Conservation (phyloP, 2,888 invertebrate genomes). For the Lycophotia porphyrea region DNA sequence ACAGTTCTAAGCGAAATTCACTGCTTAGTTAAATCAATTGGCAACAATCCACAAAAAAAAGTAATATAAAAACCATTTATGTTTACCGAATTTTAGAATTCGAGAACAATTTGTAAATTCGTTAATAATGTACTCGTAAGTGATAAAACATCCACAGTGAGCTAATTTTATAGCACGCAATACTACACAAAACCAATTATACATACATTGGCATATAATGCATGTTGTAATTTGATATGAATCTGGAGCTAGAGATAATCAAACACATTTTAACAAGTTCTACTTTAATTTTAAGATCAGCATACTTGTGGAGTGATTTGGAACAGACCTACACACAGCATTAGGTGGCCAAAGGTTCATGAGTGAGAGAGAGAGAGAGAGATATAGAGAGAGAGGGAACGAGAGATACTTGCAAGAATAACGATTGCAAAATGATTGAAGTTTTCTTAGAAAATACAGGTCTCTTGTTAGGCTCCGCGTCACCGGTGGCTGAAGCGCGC, state of each 20-base stretch:
- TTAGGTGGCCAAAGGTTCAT: too few species aligned
- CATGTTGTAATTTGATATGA: constrained; percentile 31
- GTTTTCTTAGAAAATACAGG: neutral
- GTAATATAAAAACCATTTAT: neutral
- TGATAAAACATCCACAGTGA: neutral
- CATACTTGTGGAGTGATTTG: neutral
- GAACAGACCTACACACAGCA: too few species aligned
- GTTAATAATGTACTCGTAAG: neutral
- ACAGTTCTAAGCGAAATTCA: neutral
- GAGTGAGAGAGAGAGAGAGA: neutral
- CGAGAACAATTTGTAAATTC: neutral
- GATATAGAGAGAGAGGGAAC: too few species aligned
- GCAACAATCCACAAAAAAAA: neutral
- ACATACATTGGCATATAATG: constrained; percentile 32
- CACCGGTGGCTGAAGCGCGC: too few species aligned
- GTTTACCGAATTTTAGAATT: neutral
- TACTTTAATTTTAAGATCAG: neutral
- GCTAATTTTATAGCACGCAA: constrained; percentile 5
- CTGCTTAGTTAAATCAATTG: neutral
- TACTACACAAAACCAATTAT: constrained; percentile 14
- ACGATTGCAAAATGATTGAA: neutral
- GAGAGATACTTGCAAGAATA: neutral
- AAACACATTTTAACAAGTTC: neutral
- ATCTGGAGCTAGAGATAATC: constrained; percentile 18
- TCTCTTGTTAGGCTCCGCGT: too few species aligned